Percentiles rank a stretch among this genome's conserved stretches.
These are phyloP conservation scores for Tiphia femorata DNA, from an alignment of 2,888 invertebrate genomes.

Conservation along the genomic window DNA sequence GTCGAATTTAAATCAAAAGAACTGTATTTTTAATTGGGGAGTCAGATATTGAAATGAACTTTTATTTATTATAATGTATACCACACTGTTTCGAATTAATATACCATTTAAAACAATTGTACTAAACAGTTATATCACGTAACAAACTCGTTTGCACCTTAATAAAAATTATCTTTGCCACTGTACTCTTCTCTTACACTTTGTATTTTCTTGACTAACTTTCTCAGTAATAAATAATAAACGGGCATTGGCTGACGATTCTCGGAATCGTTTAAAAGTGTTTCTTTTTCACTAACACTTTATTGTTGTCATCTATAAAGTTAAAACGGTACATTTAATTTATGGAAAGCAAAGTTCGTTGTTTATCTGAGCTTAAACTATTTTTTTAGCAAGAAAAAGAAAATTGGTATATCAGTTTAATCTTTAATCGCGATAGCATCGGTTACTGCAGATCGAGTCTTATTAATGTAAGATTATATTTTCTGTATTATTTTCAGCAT, in stretches of 20 bases:
- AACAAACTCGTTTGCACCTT: not conserved
- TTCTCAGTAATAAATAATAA: conserved; percentile 28
- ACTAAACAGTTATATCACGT: not conserved
- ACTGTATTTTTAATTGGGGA: too few species aligned
- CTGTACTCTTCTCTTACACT: not conserved
- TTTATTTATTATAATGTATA: too few species aligned
- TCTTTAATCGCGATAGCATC: too few species aligned
- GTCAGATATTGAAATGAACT: too few species aligned
- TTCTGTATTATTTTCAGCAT: too few species aligned
- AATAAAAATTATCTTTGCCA: not conserved
- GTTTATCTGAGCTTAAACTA: not conserved
- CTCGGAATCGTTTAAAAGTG: conserved; percentile 22
- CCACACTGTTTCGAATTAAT: too few species aligned
- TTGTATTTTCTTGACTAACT: not conserved
- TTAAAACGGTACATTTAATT: too few species aligned
- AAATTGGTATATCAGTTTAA: conserved; percentile 8
- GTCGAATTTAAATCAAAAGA: too few species aligned
- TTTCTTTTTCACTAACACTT: not conserved
- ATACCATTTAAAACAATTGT: not conserved
- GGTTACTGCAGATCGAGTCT: too few species aligned
- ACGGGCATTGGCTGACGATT: conserved; percentile 21
- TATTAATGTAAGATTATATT: too few species aligned
- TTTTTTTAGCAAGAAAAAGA: not conserved
- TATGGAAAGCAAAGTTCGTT: conserved; percentile 3
- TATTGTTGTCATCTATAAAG: not conserved